Evolutionary conservation across 2,797 vertebrate species (phyloP).

Genomic region (Acestrorhynchus altus): DNA sequence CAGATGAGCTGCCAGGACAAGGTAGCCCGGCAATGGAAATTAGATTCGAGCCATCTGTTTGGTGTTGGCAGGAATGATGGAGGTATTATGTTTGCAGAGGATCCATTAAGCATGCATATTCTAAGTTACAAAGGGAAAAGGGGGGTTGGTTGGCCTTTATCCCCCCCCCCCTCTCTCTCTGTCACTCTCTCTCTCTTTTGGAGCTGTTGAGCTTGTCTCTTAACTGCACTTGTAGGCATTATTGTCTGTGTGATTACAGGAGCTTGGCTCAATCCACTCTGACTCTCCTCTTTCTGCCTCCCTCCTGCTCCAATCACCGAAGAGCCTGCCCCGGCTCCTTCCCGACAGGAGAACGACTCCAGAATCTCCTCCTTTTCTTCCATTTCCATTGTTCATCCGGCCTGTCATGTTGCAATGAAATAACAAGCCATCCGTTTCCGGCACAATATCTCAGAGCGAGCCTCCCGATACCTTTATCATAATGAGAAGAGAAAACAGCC

Average conservation of each 20-base stretch:
- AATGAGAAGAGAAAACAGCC: conserved; percentile 58
- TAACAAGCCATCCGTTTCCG: conserved; percentile 57
- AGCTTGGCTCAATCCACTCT: conserved; percentile 52
- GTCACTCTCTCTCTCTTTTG: conserved; percentile 42
- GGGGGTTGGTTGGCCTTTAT: conserved; percentile 15
- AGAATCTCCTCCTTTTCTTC: conserved; percentile 48
- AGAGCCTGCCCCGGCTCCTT: conserved; percentile 37
- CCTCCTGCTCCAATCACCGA: conserved; percentile 55
- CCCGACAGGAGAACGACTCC: conserved; percentile 47
- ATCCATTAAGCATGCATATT: conserved; percentile 62
- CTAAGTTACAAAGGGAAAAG: conserved; percentile 58
- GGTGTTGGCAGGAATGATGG: conserved; percentile 60
- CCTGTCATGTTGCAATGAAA: conserved; percentile 60
- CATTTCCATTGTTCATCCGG: conserved; percentile 59
- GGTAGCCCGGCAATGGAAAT: conserved; percentile 62
- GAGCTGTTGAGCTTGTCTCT: conserved; percentile 47
- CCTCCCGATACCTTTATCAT: conserved; percentile 59
- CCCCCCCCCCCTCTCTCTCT: conserved; percentile 12
- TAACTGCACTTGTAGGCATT: conserved; percentile 60
- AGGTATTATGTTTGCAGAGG: conserved; percentile 62
- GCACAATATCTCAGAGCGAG: conserved; percentile 49
- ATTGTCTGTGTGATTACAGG: conserved; percentile 61
- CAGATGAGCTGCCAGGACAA: conserved; percentile 64
- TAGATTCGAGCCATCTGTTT: conserved; percentile 67
- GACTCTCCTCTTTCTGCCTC: conserved; percentile 47